phyloP scores from a whole-genome alignment of 2,888 invertebrate species.

The Cotesia congregata region DNA sequence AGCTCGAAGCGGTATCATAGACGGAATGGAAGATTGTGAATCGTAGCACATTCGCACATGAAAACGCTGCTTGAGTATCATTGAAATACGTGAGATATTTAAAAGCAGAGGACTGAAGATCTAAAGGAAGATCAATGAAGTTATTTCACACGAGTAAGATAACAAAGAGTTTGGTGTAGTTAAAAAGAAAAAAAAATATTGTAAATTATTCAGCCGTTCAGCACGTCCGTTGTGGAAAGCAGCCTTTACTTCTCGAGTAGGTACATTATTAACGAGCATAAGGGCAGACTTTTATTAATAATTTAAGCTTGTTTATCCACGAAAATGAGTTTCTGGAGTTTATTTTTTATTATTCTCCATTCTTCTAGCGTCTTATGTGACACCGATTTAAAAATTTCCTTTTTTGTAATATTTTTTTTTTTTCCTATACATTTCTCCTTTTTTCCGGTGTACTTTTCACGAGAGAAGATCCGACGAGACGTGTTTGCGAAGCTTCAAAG shows the following conservation, averaged over 20 bases:
- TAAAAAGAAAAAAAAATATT: not conserved
- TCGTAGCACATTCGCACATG: conserved; percentile 7
- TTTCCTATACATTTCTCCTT: conserved; percentile 11
- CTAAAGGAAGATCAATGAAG: not conserved
- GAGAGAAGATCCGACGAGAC: conserved; percentile 15
- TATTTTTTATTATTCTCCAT: conserved; percentile 30
- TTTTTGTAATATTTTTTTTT: conserved; percentile 28
- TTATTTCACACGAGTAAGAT: not conserved
- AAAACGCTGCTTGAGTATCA: conserved; percentile 6
- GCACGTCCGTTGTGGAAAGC: not conserved
- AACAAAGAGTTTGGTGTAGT: not conserved
- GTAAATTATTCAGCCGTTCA: not conserved
- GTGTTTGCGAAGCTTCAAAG: conserved; percentile 27
- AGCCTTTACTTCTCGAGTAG: not conserved
- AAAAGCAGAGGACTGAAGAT: not conserved
- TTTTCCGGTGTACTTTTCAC: conserved; percentile 6
- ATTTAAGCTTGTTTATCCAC: conserved; percentile 2
- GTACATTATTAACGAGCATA: not conserved
- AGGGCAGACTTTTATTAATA: not conserved
- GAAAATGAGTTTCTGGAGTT: not conserved
- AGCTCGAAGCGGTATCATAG: conserved; percentile 31
- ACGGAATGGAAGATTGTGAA: conserved; percentile 30
- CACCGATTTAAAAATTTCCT: conserved; percentile 17
- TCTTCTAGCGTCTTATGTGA: conserved; percentile 30
- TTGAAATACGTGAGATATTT: conserved; percentile 4